A percentile compares a stretch with the other conserved stretches of the same genome.
These are phyloP conservation scores for Catocala nupta DNA, from an alignment of 2,888 invertebrate species.

Conservation along the genomic window DNA sequence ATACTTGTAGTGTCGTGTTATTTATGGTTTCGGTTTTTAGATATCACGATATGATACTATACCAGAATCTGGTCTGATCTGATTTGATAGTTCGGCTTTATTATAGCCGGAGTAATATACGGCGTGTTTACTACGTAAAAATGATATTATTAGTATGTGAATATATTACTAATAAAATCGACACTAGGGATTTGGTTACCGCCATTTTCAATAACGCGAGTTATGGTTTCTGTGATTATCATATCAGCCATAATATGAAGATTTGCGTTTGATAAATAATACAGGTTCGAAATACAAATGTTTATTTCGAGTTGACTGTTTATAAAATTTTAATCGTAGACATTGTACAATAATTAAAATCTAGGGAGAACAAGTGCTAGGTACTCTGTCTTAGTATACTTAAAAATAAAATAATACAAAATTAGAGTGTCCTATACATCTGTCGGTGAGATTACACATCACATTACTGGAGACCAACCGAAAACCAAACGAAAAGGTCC, in stretches of 20 bases:
- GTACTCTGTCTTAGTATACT: too few species aligned
- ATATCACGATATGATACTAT: slow-evolving; percentile 20
- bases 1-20: slow-evolving; percentile 18
- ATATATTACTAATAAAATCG: slow-evolving; percentile 26
- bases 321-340: too few species aligned
- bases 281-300: too few species aligned
- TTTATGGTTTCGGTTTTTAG: slow-evolving; percentile 14
- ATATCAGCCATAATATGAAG: too few species aligned
- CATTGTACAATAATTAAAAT: too few species aligned
- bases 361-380: too few species aligned
- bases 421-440: background rate
- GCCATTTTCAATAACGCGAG: slow-evolving; percentile 4
- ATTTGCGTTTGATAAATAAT: too few species aligned
- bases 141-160: slow-evolving; percentile 30
- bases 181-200: slow-evolving; percentile 14
- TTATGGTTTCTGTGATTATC: background rate
- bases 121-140: slow-evolving; percentile 16
- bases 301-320: too few species aligned
- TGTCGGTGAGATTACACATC: slow-evolving; percentile 12
- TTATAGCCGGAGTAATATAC: slow-evolving; percentile 15
- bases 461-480: slow-evolving; percentile 6
- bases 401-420: too few species aligned
- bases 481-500: slow-evolving; percentile 6
- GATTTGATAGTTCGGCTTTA: slow-evolving; percentile 16
- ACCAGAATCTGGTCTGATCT: slow-evolving; percentile 14